Evolutionary conservation across 2,888 invertebrate genomes (phyloP), one percentile per base, ranked within the genome.

Genomic region (Cenopis cana): DNA sequence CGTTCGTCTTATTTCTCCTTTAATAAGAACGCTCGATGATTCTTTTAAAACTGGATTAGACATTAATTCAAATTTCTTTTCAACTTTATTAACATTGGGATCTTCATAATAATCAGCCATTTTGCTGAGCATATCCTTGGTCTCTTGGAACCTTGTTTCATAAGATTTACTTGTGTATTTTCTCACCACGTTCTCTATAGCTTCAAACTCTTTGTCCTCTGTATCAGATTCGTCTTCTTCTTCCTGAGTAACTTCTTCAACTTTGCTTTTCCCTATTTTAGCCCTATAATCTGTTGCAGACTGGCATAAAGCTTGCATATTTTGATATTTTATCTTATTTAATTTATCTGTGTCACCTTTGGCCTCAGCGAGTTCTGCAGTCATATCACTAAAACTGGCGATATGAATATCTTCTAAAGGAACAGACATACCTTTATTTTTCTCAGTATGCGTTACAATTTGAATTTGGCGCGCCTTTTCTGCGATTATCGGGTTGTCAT

Each of bases 401-500:
- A 92, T 50, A 73, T 89, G 85, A 60, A 93, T 84, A 70, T 90
- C 82, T 55, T 89, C 84, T 29, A 92, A 78, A 1, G 92, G 91
- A 36, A 93, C 76, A 17, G 77, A 75, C 33, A 85, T 77, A 55
- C 83, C 81, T 65, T 80, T 86, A 20, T 76, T 74, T 29, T 74
- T 76, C 24, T 85, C 83, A 20, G 79, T 77, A 20, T 84, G 76
- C 1, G 81, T 79, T 24, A 85, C 74, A 29, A 93, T 91, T 79
- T 93, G 91, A 59, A 93, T 93, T 82, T 92, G 91, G 18, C 85
- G 82, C 10, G 91, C 90, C 78, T 93, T 93, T 74, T 92, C 90
- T 1, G 81, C 82, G 66, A 93, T 84, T 0, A 91, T 84, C 4
- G 90, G 90, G 72, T 85, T 89, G 69, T 84, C 83, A 76, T 88